These are phyloP conservation scores for Coendou prehensilis DNA, from an alignment of 2,797 vertebrate genomes.

Conservation along the genomic window DNA sequence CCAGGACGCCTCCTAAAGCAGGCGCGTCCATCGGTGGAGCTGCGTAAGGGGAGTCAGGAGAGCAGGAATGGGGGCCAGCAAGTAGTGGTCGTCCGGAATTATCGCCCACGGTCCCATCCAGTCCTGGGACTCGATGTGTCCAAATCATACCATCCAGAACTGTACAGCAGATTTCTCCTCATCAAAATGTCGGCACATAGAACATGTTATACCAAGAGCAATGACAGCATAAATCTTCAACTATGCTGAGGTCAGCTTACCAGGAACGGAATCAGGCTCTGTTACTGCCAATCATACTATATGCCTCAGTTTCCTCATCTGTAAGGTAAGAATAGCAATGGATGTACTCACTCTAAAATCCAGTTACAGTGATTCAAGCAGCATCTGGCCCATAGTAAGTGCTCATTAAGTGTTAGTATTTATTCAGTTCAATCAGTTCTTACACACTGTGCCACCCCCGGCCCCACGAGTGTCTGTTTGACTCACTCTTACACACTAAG, in stretches of 20 bases:
- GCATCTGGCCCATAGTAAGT: background rate
- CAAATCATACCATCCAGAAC: background rate
- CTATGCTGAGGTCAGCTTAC: background rate
- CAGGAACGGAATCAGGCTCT: background rate
- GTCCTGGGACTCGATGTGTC: background rate
- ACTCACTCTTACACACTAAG: background rate
- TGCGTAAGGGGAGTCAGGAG: background rate
- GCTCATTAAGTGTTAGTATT: constrained; percentile 39
- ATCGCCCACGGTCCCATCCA: background rate
- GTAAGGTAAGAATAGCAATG: background rate
- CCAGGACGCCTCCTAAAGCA: background rate
- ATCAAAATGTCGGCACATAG: background rate
- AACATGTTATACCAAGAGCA: background rate
- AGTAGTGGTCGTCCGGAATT: background rate
- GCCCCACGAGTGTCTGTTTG: background rate
- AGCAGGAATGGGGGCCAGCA: background rate
- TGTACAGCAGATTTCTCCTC: background rate
- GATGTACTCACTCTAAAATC: background rate
- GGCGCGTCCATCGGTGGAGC: background rate
- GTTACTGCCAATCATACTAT: background rate
- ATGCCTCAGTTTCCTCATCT: constrained; percentile 49
- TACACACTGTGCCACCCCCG: background rate
- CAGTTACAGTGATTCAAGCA: background rate
- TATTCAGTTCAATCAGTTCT: background rate
- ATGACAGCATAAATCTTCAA: background rate